phyloP scores from a whole-genome alignment of 2,888 invertebrate genomes.

The Spodoptera picta region DNA sequence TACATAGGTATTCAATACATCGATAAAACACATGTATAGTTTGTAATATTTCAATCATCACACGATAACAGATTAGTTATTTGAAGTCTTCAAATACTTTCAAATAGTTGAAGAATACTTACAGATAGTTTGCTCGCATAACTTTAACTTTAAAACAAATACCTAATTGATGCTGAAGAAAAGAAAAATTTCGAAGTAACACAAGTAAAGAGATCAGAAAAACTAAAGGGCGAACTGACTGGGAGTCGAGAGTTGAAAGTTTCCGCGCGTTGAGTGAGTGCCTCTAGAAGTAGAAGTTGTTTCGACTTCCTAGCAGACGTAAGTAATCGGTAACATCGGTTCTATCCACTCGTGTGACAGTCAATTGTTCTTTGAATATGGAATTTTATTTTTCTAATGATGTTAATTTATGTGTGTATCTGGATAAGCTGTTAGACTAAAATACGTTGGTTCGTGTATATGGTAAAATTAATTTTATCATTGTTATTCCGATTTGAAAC shows the following conservation, averaged over 20 bases:
- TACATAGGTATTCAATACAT: too few relatives aligned
- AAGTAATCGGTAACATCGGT: slow-evolving; percentile 54
- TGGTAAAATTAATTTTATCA: too few relatives aligned
- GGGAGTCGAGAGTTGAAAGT: slow-evolving; percentile 49
- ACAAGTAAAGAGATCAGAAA: slow-evolving; percentile 51
- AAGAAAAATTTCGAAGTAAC: slow-evolving; percentile 32
- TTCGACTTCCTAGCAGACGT: slow-evolving; percentile 48
- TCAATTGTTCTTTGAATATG: slow-evolving; percentile 25
- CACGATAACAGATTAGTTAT: too few relatives aligned
- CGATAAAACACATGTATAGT: too few relatives aligned
- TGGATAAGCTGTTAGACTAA: too few relatives aligned
- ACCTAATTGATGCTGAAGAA: slow-evolving; percentile 16
- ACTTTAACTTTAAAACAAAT: slow-evolving; percentile 9
- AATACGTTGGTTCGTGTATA: too few relatives aligned
- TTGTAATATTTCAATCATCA: too few relatives aligned
- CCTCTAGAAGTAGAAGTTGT: slow-evolving; percentile 52
- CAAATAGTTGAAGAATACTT: too few relatives aligned
- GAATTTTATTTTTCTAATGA: neutral
- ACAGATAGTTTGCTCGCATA: too few relatives aligned
- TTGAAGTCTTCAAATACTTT: too few relatives aligned
- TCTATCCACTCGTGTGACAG: slow-evolving; percentile 49
- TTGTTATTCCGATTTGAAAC: neutral
- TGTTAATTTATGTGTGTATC: too few relatives aligned
- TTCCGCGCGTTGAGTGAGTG: slow-evolving; percentile 47
- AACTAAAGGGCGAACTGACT: slow-evolving; percentile 47